Conservation (phyloP, 1,140 invertebrate species). For the Dysdera silvatica region DNA sequence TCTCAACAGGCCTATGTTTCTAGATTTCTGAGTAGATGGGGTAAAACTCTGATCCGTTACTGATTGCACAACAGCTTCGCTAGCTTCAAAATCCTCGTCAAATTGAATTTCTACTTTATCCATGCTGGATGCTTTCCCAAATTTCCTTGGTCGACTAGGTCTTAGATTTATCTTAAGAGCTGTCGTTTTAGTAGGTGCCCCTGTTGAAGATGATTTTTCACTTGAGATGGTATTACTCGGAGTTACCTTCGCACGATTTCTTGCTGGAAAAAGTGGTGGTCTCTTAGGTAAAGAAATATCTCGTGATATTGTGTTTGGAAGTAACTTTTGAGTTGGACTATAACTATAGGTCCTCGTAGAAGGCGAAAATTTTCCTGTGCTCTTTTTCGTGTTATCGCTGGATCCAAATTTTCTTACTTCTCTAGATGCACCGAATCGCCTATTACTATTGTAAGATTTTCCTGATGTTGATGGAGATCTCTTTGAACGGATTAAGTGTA, state of each 20-base stretch:
- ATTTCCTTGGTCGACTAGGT: neutral
- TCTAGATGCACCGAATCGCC: neutral
- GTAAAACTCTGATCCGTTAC: slow-evolving; percentile 11
- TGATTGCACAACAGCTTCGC: slow-evolving; percentile 15
- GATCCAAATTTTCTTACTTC: slow-evolving; percentile 16
- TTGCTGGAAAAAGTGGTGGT: slow-evolving; percentile 1
- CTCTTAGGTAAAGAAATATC: slow-evolving; percentile 3
- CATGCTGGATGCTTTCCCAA: slow-evolving; percentile 4
- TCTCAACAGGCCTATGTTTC: no score
- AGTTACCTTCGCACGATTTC: neutral
- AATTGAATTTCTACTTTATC: slow-evolving; percentile 10
- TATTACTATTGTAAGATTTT: neutral
- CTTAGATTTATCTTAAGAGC: neutral
- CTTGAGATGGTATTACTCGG: no score
- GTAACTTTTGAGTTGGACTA: neutral
- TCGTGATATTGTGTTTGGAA: neutral
- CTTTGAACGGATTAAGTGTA: slow-evolving; percentile 4
- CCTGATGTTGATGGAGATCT: neutral
- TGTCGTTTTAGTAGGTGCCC: neutral
- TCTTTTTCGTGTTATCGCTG: neutral
- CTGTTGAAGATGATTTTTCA: neutral
- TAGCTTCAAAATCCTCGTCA: slow-evolving; percentile 24
- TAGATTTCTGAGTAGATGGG: neutral
- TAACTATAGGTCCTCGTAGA: neutral
- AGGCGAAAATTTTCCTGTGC: neutral